Conservation (phyloP, 2,797 vertebrate genomes). For the Simalia tracyae region DNA sequence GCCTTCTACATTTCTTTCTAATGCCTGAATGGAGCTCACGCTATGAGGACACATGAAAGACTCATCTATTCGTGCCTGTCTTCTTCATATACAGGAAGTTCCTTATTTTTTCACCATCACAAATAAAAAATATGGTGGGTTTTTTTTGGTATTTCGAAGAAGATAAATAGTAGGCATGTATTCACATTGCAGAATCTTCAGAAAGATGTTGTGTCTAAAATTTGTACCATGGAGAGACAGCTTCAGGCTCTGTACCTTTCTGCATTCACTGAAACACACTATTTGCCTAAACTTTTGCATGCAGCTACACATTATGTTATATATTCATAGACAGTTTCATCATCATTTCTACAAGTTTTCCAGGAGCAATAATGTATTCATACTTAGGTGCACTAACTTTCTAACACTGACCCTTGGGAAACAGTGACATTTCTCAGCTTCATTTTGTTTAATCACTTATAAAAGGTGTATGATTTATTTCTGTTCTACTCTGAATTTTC, state of each 20-base stretch:
- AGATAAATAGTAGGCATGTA: neutral
- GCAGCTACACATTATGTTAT: neutral
- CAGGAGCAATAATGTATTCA: conserved; percentile 11
- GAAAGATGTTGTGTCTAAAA: neutral
- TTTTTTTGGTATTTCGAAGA: neutral
- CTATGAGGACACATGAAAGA: neutral
- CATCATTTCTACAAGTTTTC: neutral
- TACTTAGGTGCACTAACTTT: conserved; percentile 1
- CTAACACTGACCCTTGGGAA: neutral
- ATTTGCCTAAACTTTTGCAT: neutral
- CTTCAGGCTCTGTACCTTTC: neutral
- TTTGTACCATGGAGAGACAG: neutral
- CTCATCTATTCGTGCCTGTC: neutral
- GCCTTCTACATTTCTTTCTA: neutral
- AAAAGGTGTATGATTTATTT: conserved; percentile 29
- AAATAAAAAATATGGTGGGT: no score
- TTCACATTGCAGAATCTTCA: neutral
- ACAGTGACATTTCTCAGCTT: conserved; percentile 15
- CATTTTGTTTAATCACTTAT: conserved; percentile 26
- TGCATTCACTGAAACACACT: neutral
- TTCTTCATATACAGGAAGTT: neutral
- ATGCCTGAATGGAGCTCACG: neutral
- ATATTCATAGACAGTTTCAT: neutral
- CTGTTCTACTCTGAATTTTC: neutral
- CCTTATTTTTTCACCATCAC: neutral